Percentiles rank a stretch among this genome's conserved stretches.
Evolutionary conservation across 2,113 vertebrate genomes (phyloP).

Genomic region (Sapayoa aenigma): DNA sequence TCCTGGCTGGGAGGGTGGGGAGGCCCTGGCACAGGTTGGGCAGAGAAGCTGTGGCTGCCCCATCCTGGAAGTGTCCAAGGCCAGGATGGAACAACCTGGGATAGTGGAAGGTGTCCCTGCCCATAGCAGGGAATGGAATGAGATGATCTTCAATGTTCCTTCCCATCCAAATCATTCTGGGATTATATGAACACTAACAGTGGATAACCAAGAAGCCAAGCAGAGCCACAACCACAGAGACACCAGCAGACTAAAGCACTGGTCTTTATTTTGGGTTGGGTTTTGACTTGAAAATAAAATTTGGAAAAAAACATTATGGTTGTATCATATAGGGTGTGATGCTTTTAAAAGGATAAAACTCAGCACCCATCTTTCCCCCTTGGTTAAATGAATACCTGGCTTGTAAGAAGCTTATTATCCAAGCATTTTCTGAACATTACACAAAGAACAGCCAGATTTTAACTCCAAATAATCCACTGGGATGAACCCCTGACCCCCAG

Average conservation of each 20-base stretch:
- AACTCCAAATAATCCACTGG: not conserved
- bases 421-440: not conserved
- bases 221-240: not conserved
- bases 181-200: not conserved
- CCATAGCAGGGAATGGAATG: not conserved
- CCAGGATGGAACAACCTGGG: not conserved
- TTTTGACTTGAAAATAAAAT: not conserved
- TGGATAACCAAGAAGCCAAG: not conserved
- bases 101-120: not conserved
- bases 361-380: not conserved
- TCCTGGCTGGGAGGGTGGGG: accelerated
- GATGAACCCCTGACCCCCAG: not conserved
- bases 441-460: not conserved
- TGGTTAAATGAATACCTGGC: not conserved
- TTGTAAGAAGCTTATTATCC: not conserved
- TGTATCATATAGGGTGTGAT: not conserved
- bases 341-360: not conserved
- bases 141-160: not conserved
- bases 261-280: not conserved
- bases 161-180: not conserved
- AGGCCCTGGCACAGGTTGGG: not conserved
- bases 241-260: not conserved
- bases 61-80: not conserved
- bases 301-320: not conserved
- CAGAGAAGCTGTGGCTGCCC: not conserved